A percentile compares a stretch with the other conserved stretches of the same genome.
These are phyloP conservation scores for Dicycla oo DNA, from an alignment of 2,888 invertebrate species.

Conservation along the genomic window DNA sequence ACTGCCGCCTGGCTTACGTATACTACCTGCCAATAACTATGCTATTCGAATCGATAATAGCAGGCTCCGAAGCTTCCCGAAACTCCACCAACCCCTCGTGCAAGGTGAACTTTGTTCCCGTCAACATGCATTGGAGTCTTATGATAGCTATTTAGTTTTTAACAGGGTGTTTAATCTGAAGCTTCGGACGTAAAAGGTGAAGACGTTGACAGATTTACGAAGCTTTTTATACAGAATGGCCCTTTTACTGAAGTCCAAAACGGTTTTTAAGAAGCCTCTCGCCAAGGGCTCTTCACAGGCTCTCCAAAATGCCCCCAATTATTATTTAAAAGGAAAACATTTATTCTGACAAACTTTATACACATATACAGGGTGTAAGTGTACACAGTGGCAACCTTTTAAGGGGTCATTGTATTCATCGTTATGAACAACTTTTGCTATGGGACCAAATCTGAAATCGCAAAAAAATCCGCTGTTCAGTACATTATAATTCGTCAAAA, in stretches of 20 bases:
- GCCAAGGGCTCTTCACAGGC: neutral
- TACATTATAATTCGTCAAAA: too few relatives aligned
- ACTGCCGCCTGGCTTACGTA: neutral
- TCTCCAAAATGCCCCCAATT: neutral
- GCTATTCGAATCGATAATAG: conserved; percentile 5
- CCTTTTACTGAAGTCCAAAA: neutral
- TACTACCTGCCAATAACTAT: neutral
- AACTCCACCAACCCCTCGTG: neutral
- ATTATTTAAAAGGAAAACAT: neutral
- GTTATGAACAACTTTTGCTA: too few relatives aligned
- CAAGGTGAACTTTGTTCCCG: conserved; percentile 1
- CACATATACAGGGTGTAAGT: too few relatives aligned
- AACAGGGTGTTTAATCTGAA: neutral
- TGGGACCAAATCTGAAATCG: too few relatives aligned
- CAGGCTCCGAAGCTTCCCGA: too few relatives aligned
- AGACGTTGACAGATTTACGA: too few relatives aligned
- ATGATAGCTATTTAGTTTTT: neutral
- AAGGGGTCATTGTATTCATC: too few relatives aligned
- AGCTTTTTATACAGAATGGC: neutral
- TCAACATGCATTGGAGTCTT: neutral
- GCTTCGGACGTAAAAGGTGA: neutral
- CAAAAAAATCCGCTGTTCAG: too few relatives aligned
- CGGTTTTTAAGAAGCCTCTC: too few relatives aligned
- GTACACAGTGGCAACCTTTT: too few relatives aligned
- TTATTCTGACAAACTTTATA: neutral